phyloP scores from a whole-genome alignment of 2,113 vertebrate species.

The Henicopernis longicauda region DNA sequence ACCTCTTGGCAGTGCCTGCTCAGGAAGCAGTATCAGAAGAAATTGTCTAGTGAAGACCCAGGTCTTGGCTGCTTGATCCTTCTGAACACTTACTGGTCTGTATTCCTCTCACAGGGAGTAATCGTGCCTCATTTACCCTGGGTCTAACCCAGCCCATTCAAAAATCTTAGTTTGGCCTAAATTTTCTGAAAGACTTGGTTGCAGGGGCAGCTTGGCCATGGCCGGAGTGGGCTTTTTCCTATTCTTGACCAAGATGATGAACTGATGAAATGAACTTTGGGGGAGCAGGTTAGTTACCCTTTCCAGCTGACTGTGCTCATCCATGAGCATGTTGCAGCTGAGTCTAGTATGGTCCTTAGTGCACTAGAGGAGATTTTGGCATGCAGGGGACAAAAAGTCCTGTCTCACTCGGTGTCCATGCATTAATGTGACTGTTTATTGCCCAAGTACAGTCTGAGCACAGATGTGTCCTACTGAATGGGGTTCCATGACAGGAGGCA shows the following conservation, averaged over 20 bases:
- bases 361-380: background rate
- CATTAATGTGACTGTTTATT: background rate
- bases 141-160: background rate
- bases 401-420: rapidly evolving
- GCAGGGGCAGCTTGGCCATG: background rate
- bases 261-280: background rate
- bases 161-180: background rate
- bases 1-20: rapidly evolving
- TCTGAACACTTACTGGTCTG: background rate
- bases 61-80: background rate
- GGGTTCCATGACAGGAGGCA: background rate
- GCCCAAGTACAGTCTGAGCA: background rate
- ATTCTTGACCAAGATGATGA: background rate
- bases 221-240: background rate
- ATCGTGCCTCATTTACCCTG: background rate
- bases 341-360: background rate
- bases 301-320: background rate
- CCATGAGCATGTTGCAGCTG: background rate
- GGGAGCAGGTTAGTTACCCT: background rate
- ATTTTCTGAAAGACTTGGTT: background rate
- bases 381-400: background rate
- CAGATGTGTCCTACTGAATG: background rate
- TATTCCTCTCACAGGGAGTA: background rate
- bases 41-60: background rate
- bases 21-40: background rate